These are phyloP conservation scores for Drymodes brunneopygia DNA, from an alignment of 2,113 vertebrate genomes.

Conservation along the genomic window DNA sequence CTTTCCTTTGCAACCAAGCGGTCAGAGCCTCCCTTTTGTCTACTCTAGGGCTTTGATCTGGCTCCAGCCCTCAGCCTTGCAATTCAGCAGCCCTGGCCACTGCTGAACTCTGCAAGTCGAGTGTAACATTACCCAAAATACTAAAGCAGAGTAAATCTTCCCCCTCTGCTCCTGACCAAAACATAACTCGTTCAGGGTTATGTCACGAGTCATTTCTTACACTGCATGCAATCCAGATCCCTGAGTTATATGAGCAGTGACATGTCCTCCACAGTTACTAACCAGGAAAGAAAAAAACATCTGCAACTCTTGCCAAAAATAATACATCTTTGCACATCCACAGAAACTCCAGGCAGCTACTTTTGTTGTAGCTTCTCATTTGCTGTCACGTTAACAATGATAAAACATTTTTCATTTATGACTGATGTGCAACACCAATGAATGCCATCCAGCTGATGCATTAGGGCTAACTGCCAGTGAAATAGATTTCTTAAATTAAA, in stretches of 20 bases:
- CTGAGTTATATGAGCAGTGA: neutral
- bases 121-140: neutral
- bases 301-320: neutral
- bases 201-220: neutral
- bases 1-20: accelerated
- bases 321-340: neutral
- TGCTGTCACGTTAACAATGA: neutral
- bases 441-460: conserved; percentile 2
- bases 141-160: neutral
- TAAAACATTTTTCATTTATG: neutral
- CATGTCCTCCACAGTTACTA: neutral
- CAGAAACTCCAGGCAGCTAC: neutral
- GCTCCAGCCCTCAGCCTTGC: neutral
- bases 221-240: neutral
- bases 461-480: conserved; percentile 17
- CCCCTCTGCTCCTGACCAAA: neutral
- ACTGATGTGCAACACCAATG: neutral
- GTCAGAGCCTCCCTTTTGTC: neutral
- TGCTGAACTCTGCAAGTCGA: neutral
- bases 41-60: neutral
- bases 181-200: neutral
- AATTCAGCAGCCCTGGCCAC: neutral
- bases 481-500: conserved; percentile 36
- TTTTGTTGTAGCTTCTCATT: neutral
- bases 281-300: neutral